Evolutionary conservation across 2,888 invertebrate species (phyloP), one percentile per base, ranked within the genome.

Genomic region (Tetragnatha montana): DNA sequence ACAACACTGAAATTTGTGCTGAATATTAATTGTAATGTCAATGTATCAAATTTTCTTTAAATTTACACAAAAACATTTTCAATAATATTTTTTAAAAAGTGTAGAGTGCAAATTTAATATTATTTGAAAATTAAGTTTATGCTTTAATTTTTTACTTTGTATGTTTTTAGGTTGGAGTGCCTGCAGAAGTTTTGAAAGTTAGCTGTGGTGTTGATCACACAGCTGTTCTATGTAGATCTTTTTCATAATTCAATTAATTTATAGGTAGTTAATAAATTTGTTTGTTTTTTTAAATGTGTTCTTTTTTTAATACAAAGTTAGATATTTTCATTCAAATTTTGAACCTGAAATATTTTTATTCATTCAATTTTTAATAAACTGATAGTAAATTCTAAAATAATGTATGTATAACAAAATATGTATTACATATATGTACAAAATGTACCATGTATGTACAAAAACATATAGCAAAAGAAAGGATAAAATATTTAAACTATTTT

Each of bases 201-300:
- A 94, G 95, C 78, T 97, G 97, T 93, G 97, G 98, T 88, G 96
- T 98, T 0, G 98, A 99, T 91, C 94, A 94, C 91, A 93, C 93
- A 22, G 91, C 91, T 79, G 91, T 83, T 78, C 68, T 92, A 75
- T 91, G 91, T 88, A 88, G 71, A 86, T 73, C 89, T 10, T 90
- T 90, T 76, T 60, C 70, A 8, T 90, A 82, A 69, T 17, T 50
- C 51, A 69, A 71, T 19, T 50, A 68, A 76, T 79, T 60, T 76
- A 47, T 73, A 60, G 71, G 22, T 71, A 71, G 21, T 49, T 50
- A 12, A 50, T 76, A 49, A 74, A 74, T 73, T n/a, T 19, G n/a
- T 73, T 73, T n/a, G 10, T 71, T 0, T 71, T 22, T 10, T 19
- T 73, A n/a, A n/a, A 17, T 60, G 17, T 60, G 7, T 68, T 80